These are phyloP conservation scores for Nipponia nippon DNA, from an alignment of 2,113 vertebrate genomes.

Conservation along the genomic window DNA sequence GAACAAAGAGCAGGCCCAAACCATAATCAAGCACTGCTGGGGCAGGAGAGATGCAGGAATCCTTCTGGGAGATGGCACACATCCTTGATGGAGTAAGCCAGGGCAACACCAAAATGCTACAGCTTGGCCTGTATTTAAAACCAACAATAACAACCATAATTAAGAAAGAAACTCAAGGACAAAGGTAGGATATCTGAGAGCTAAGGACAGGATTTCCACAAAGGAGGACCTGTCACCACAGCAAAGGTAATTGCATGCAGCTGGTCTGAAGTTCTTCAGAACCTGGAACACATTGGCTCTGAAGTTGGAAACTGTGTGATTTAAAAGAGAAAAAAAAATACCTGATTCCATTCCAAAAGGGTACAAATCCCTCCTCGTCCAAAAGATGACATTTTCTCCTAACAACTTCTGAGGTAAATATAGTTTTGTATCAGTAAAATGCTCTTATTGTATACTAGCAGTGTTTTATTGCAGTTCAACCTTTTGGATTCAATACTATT, in stretches of 20 bases:
- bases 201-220: neutral
- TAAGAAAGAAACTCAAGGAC: neutral
- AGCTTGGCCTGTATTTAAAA: neutral
- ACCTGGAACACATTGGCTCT: neutral
- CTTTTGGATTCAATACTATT: neutral
- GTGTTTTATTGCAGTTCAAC: neutral
- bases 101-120: neutral
- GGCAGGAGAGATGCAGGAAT: neutral
- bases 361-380: neutral
- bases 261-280: neutral
- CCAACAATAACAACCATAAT: neutral
- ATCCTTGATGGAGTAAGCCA: neutral
- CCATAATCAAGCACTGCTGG: neutral
- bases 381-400: neutral
- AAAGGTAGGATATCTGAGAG: neutral
- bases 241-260: neutral
- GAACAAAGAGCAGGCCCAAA: neutral
- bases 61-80: neutral
- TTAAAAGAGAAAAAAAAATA: neutral
- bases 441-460: neutral
- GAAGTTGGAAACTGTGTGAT: neutral
- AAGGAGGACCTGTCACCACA: neutral
- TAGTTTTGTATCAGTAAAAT: neutral
- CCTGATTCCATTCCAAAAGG: neutral
- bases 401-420: neutral